phyloP scores from a whole-genome alignment of 2,888 invertebrate genomes.

The Drosophila yooni region DNA sequence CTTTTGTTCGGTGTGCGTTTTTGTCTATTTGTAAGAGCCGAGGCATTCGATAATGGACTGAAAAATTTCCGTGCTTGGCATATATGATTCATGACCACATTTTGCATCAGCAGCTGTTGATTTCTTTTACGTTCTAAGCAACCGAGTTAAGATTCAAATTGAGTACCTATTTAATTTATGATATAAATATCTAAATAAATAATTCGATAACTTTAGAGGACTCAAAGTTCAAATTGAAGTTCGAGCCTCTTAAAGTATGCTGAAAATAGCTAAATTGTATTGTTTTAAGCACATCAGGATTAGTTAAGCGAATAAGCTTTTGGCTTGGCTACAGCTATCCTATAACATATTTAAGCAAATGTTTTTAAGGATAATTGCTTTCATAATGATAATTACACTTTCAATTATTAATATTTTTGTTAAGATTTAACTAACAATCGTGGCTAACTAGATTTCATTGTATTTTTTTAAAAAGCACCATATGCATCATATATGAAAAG shows the following conservation, averaged over 20 bases:
- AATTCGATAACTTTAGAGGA: neutral
- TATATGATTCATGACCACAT: constrained; percentile 9
- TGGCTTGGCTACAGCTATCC: neutral
- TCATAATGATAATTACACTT: constrained; percentile 3
- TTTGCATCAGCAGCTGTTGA: constrained; percentile 4
- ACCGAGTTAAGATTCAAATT: constrained; percentile 3
- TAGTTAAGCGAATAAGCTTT: neutral
- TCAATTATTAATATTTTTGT: neutral
- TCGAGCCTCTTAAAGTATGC: neutral
- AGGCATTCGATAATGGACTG: constrained; percentile 49
- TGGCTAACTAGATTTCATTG: neutral
- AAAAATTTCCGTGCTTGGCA: constrained; percentile 8
- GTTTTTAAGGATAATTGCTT: neutral
- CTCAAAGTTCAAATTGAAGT: neutral
- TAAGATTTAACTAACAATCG: neutral
- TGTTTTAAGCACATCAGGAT: neutral
- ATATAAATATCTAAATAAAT: constrained; percentile 7
- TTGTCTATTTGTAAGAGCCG: constrained; percentile 46
- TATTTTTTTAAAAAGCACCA: neutral
- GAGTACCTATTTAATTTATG: neutral
- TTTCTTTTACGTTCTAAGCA: neutral
- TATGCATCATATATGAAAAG: constrained; percentile 2
- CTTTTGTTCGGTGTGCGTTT: constrained; percentile 47
- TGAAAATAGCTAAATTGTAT: neutral
- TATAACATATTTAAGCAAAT: neutral